Evolutionary conservation across 2,888 invertebrate species (phyloP), one percentile per base, ranked within the genome.

Genomic region (Belgica antarctica): DNA sequence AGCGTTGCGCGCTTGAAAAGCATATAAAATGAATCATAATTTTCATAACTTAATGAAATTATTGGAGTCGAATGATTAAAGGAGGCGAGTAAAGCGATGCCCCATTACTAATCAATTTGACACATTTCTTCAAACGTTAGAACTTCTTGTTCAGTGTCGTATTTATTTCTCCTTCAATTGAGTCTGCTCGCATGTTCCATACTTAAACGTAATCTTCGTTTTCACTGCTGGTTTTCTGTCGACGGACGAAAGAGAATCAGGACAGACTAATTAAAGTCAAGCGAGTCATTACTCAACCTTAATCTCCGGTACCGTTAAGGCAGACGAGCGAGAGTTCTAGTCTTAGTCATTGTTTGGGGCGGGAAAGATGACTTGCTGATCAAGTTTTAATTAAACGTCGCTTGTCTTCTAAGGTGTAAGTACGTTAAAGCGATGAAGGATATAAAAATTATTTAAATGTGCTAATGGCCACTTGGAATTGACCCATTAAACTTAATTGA

Each of bases 261-360:
- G 68, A 68, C 68, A 68, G 57, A 68, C 63, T 57, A 68, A 68
- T 68, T 68, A 68, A 68, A 68, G 52, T 68, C 34, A 17, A 25
- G 47, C 57, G n/a, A 57, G 68, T 57, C 59, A 27, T 59, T 68
- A 66, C 47, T 57, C 68, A 68, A 57, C 68, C 57, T 68, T 68
- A 68, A 68, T 68, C 68, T 28, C 5, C n/a, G 52, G 22, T 68
- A 52, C 68, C 68, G 68, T 68, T 68, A 68, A 2, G 19, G 7
- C n/a, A 34, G 19, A 8, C 68, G 34, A 57, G 19, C 28, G 3
- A 2, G 22, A 52, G 12, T 41, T n/a, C 47, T 46, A 46, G 24
- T n/a, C 47, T 47, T 17, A 65, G 19, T 46, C 36, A 25, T 65
- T 17, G 22, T 52, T 27, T 59, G 59, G n/a, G n/a, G n/a, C n/a